These are phyloP conservation scores for Pocillopora verrucosa DNA, from an alignment of 64 coral and sea anemone species.

Conservation along the genomic window DNA sequence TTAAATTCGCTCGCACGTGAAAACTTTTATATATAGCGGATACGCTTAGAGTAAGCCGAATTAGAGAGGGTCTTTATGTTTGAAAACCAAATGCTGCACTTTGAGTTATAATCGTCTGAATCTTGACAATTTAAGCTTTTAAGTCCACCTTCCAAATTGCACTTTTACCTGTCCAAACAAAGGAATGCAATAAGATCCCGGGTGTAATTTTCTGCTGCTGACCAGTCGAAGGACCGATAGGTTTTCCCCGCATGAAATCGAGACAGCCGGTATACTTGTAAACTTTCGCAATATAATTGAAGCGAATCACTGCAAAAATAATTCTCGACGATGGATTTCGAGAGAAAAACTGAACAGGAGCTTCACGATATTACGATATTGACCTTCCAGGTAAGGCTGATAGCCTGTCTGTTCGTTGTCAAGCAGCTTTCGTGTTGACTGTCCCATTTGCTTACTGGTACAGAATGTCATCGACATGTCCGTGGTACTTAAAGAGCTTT, in stretches of 20 bases:
- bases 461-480: conserved; percentile 59
- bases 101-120: not conserved
- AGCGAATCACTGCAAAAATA: not conserved
- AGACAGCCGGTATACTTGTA: not conserved
- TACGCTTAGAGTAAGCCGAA: not conserved
- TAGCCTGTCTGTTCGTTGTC: not conserved
- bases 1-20: not conserved
- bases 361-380: conserved; percentile 31
- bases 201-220: conserved; percentile 1
- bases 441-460: not conserved
- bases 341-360: conserved; percentile 27
- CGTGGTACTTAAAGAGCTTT: conserved; percentile 42
- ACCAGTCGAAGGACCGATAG: not conserved
- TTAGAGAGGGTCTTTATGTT: not conserved
- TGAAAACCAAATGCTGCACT: not conserved
- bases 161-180: not conserved
- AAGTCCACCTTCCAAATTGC: not conserved
- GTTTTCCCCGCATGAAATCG: conserved; percentile 7
- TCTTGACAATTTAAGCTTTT: conserved; percentile 6
- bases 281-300: not conserved
- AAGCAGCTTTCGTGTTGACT: not conserved
- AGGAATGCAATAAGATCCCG: not conserved
- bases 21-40: not conserved
- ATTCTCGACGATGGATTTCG: conserved; percentile 15
- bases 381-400: conserved; percentile 30